Conservation (phyloP, 1,140 invertebrate species). For the Zaprionus gabonicus region DNA sequence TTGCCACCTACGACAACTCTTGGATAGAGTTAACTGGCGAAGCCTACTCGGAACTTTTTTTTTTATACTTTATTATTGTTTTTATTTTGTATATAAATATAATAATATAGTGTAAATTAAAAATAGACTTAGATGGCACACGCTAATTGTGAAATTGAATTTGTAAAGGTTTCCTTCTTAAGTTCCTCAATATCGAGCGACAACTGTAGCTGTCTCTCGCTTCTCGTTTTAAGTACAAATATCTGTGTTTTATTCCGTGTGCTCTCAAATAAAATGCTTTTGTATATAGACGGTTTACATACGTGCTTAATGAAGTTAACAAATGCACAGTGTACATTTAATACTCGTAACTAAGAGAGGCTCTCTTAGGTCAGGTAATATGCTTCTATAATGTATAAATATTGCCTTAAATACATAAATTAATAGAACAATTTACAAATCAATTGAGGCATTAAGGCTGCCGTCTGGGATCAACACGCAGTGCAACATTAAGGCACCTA, state of each 20-base stretch:
- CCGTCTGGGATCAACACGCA: neutral
- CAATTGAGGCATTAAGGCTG: neutral
- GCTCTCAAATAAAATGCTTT: slow-evolving; percentile 53
- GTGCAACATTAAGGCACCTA: neutral
- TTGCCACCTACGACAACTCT: neutral
- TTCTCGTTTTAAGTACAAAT: slow-evolving; percentile 37
- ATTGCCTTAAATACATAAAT: slow-evolving; percentile 54
- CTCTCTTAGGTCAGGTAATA: slow-evolving; percentile 22
- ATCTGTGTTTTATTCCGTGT: slow-evolving; percentile 26
- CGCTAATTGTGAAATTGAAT: neutral
- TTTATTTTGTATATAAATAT: slow-evolving; percentile 11
- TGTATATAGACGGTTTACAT: slow-evolving; percentile 13
- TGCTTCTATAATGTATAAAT: slow-evolving; percentile 39
- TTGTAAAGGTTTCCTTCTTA: neutral
- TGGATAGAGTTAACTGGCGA: neutral
- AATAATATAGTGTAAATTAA: neutral
- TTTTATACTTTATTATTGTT: neutral
- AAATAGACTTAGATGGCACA: slow-evolving; percentile 2
- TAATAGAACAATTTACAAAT: slow-evolving; percentile 70
- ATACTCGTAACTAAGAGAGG: slow-evolving; percentile 54
- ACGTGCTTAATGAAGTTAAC: slow-evolving; percentile 50
- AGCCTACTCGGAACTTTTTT: neutral
- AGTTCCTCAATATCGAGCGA: neutral
- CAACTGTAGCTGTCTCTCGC: neutral
- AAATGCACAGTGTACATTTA: slow-evolving; percentile 79